Evolutionary conservation across 2,888 invertebrate genomes (phyloP).

Genomic region (Eristalis intricaria): DNA sequence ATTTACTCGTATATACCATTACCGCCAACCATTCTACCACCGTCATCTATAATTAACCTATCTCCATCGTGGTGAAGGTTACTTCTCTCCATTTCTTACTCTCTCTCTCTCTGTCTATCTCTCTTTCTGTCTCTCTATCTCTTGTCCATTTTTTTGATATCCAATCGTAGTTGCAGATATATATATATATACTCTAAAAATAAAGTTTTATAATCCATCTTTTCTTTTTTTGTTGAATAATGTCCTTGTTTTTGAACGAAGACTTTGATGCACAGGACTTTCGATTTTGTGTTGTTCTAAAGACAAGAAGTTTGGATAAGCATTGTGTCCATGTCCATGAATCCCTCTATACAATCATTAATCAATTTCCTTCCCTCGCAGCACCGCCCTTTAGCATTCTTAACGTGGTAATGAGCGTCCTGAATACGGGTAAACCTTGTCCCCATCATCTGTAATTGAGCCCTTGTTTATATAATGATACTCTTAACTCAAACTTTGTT

Average conservation of each 20-base stretch:
- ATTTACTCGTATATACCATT: conserved; percentile 22
- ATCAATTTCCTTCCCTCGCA: neutral
- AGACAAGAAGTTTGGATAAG: neutral
- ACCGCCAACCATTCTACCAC: conserved; percentile 52
- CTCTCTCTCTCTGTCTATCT: conserved; percentile 20
- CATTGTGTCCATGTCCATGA: neutral
- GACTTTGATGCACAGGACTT: conserved; percentile 41
- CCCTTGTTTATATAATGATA: neutral
- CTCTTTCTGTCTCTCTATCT: conserved; percentile 54
- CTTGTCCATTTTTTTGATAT: conserved; percentile 74
- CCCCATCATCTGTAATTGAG: neutral
- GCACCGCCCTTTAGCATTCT: neutral
- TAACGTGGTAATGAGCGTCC: neutral
- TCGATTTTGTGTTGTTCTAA: conserved; percentile 30
- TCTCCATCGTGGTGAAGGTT: conserved; percentile 58
- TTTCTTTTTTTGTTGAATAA: conserved; percentile 50
- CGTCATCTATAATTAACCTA: conserved; percentile 55
- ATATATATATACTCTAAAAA: conserved; percentile 62
- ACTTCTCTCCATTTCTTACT: conserved; percentile 28
- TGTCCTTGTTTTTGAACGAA: conserved; percentile 41
- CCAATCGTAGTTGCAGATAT: conserved; percentile 65
- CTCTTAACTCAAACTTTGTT: neutral
- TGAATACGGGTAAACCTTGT: neutral
- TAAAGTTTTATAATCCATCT: conserved; percentile 48
- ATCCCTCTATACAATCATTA: neutral